Evolutionary conservation across 1,140 invertebrate genomes (phyloP).

Genomic region (Rhopalosiphum maidis): DNA sequence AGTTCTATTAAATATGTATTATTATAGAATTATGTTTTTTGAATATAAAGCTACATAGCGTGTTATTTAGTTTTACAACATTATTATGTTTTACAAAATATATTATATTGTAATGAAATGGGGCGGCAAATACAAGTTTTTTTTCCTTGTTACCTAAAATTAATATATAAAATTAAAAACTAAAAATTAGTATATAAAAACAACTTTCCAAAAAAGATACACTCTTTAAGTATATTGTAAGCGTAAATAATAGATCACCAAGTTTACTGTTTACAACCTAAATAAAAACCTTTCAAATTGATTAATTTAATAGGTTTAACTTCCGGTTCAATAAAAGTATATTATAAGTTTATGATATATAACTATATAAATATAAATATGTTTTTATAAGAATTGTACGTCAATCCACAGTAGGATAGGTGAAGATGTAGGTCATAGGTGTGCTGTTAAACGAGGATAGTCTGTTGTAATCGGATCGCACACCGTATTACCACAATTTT

Average conservation of each 20-base stretch:
- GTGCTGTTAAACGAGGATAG: neutral
- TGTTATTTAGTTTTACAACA: neutral
- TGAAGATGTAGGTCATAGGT: neutral
- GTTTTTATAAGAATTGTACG: neutral
- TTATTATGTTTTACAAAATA: neutral
- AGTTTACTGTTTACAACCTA: too few species aligned
- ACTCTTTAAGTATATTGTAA: neutral
- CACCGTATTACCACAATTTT: neutral
- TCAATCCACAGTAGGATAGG: neutral
- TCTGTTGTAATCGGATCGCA: neutral
- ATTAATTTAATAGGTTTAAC: neutral
- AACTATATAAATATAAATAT: neutral
- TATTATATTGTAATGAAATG: too few species aligned
- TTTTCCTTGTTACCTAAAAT: neutral
- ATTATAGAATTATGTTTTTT: neutral
- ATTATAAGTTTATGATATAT: neutral
- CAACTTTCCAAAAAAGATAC: too few species aligned
- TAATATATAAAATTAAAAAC: neutral
- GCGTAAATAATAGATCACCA: neutral
- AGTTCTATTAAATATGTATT: neutral
- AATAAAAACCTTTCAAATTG: neutral
- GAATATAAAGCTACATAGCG: neutral
- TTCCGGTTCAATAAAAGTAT: neutral
- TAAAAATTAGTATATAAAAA: neutral
- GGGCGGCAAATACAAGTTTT: neutral